Percentiles rank a stretch among this genome's conserved stretches.
Conservation (phyloP, 1,140 invertebrate species). For the Battus philenor region DNA sequence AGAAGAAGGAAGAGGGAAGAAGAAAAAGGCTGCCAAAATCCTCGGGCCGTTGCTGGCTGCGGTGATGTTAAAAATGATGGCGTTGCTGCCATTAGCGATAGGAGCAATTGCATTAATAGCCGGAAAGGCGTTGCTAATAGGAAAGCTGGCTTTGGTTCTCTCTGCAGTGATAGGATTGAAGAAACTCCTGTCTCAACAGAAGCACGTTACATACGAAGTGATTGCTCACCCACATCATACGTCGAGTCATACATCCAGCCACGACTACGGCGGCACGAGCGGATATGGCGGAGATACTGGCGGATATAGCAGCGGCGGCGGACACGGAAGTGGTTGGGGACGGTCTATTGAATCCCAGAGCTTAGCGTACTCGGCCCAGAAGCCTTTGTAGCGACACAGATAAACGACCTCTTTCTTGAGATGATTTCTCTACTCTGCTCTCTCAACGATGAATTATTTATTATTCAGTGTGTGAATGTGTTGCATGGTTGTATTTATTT, state of each 20-base stretch:
- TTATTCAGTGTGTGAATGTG: conserved; percentile 42
- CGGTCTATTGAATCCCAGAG: conserved; percentile 82
- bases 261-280: conserved; percentile 78
- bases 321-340: conserved; percentile 82
- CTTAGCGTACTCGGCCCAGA: conserved; percentile 85
- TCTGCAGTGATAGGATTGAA: conserved; percentile 89
- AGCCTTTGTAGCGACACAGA: conserved; percentile 69
- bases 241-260: conserved; percentile 79
- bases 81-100: conserved; percentile 84
- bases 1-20: conserved; percentile 84
- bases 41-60: conserved; percentile 85
- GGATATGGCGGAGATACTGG: conserved; percentile 73
- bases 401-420: conserved; percentile 38
- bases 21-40: conserved; percentile 88
- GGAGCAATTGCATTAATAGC: conserved; percentile 89
- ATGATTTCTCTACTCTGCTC: conserved; percentile 47
- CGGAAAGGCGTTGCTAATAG: conserved; percentile 88
- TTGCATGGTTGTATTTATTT: conserved; percentile 55
- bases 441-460: conserved; percentile 30
- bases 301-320: conserved; percentile 76
- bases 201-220: conserved; percentile 90
- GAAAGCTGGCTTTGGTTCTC: conserved; percentile 88
- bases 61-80: conserved; percentile 85
- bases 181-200: conserved; percentile 84
- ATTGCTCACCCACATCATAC: conserved; percentile 88